phyloP scores from a whole-genome alignment of 2,888 invertebrate genomes.

The Gryllus longicercus region DNA sequence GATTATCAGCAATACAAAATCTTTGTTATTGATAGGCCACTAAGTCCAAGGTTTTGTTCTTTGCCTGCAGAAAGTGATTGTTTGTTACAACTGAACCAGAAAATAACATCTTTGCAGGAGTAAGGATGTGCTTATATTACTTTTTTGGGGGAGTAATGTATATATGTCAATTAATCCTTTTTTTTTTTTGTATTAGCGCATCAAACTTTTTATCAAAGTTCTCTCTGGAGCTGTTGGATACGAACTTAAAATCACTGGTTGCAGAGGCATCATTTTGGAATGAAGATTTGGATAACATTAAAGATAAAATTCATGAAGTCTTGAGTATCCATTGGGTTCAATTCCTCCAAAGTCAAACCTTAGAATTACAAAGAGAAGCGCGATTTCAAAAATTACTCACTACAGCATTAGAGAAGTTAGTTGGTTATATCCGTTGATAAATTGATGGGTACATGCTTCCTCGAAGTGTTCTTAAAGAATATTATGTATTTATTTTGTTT shows the following conservation, averaged over 20 bases:
- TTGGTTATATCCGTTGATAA: background rate
- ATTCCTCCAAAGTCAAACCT: conserved; percentile 30
- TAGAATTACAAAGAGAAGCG: conserved; percentile 33
- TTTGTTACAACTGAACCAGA: conserved; percentile 23
- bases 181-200: conserved; percentile 24
- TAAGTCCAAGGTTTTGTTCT: conserved; percentile 32
- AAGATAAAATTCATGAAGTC: conserved; percentile 28
- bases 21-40: conserved; percentile 32
- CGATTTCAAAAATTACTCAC: conserved; percentile 32
- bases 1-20: conserved; percentile 34
- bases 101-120: conserved; percentile 31
- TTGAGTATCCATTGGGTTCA: conserved; percentile 31
- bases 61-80: conserved; percentile 21
- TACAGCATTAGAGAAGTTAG: conserved; percentile 34
- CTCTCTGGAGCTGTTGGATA: background rate
- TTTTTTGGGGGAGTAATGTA: background rate
- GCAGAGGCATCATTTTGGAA: conserved; percentile 18
- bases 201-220: conserved; percentile 27
- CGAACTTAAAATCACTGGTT: background rate
- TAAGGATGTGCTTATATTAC: conserved; percentile 20
- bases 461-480: background rate
- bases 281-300: background rate
- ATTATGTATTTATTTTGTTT: background rate
- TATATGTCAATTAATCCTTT: background rate
- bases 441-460: too few relatives aligned